Evolutionary conservation across 2,888 invertebrate genomes (phyloP), one percentile per base, ranked within the genome.

Genomic region (Agriopis aurantiaria): DNA sequence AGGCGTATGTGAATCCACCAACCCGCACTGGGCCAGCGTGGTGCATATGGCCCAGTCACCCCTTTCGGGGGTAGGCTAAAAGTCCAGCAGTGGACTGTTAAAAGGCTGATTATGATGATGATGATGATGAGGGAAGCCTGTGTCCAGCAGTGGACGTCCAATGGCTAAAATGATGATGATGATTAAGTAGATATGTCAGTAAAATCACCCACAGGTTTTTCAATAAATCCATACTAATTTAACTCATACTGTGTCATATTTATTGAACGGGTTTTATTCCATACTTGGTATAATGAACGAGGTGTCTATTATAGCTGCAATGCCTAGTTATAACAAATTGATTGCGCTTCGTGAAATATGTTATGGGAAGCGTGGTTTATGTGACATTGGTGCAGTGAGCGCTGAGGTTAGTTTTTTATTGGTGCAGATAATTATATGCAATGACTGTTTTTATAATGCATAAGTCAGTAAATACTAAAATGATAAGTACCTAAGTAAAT

Each of bases 221-320:
- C 23, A 33, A 58, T 58, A 12, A 10, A 48, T 53, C 68, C 65
- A 40, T 69, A 69, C 65, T 65, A 12, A 45, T 55, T 56, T 51
- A 12, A 33, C 41, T 51, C 49, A 48, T 65, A 65, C 46, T 52
- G 61, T 17, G 52, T 11, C 8, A 56, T 72, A 72, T 72, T 69
- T 69, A 66, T 71, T 56, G 41, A n/a, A 67, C 67, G 43, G 55
- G 49, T 63, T 56, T 52, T 52, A 64, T 65, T 51, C 69, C 69
- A 52, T 69, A 69, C 69, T 69, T 61, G 69, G 65, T 64, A 64
- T 70, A 71, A 73, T 66, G 65, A 68, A 73, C 63, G 73, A 71
- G 70, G 66, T 71, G 73, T 65, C 68, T 63, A 68, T 73, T 68
- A 68, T 66, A 68, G 61, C 62, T 43, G 65, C 68, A 68, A 56